Evolutionary conservation across 92 coral and sea anemone species (phyloP).

Genomic region (Umimayanthus kanabou): DNA sequence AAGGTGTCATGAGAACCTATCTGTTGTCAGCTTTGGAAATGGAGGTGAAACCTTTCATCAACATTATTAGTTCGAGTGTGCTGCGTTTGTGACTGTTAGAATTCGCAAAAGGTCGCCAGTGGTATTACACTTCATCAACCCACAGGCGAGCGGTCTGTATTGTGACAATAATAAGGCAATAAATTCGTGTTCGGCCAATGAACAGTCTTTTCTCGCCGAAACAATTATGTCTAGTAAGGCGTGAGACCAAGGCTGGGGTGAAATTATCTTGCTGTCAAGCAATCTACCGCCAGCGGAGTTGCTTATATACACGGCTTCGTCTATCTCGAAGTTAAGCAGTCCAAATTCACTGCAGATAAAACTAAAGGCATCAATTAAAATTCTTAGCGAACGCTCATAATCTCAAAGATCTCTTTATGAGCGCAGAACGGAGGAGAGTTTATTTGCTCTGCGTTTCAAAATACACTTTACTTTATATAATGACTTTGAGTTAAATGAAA

Average conservation of each 20-base stretch:
- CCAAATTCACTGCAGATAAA: slow-evolving; percentile 41
- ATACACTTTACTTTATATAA: slow-evolving; percentile 21
- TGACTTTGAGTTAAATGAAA: slow-evolving; percentile 37
- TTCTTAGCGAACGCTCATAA: slow-evolving; percentile 27
- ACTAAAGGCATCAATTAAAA: slow-evolving; percentile 42
- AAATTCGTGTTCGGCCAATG: slow-evolving; percentile 74
- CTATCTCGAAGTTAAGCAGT: slow-evolving; percentile 42
- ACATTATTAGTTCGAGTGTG: neutral
- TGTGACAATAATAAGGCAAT: slow-evolving; percentile 68
- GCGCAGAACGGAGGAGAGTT: slow-evolving; percentile 33
- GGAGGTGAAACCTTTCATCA: slow-evolving; percentile 15
- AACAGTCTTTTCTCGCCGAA: slow-evolving; percentile 39
- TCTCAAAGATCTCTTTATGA: slow-evolving; percentile 35
- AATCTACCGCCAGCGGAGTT: slow-evolving; percentile 47
- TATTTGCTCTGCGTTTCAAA: slow-evolving; percentile 25
- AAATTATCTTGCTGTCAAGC: slow-evolving; percentile 48
- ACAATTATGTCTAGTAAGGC: slow-evolving; percentile 74
- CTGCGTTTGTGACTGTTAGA: neutral
- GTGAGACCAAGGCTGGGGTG: slow-evolving; percentile 35
- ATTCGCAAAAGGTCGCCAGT: slow-evolving; percentile 16
- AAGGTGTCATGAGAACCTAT: slow-evolving; percentile 35
- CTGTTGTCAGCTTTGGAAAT: slow-evolving; percentile 27
- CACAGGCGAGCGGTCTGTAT: slow-evolving; percentile 30
- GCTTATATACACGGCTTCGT: slow-evolving; percentile 18
- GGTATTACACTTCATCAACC: slow-evolving; percentile 32